Conservation (phyloP, 2,113 vertebrate species). For the Piaya cayana region DNA sequence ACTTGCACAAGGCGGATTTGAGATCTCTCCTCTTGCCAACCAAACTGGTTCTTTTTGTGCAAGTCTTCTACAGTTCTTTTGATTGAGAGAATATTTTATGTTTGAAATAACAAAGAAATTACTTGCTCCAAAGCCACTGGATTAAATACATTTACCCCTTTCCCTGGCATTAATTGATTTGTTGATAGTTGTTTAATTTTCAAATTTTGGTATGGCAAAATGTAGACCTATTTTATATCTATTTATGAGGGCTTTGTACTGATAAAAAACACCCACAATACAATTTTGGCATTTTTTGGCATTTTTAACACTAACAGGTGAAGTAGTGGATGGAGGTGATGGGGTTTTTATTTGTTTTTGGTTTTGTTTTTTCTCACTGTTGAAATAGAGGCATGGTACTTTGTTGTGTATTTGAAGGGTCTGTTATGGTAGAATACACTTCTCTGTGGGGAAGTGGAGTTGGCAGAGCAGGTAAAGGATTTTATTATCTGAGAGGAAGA, state of each 20-base stretch:
- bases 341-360: background rate
- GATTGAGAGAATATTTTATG: background rate
- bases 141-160: background rate
- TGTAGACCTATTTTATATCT: background rate
- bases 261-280: accelerated
- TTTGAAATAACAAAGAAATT: background rate
- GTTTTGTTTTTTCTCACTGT: background rate
- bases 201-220: background rate
- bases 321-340: background rate
- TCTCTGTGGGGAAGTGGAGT: background rate
- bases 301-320: background rate
- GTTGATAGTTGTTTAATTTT: background rate
- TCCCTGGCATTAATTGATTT: background rate
- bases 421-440: background rate
- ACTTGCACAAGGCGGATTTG: background rate
- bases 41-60: background rate
- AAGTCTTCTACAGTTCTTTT: background rate
- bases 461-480: background rate
- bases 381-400: background rate
- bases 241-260: background rate
- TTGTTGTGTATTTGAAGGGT: background rate
- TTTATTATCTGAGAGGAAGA: background rate
- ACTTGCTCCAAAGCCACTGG: background rate
- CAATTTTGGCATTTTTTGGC: background rate
- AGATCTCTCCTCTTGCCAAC: background rate